These are phyloP conservation scores for Chelmon rostratus DNA, from an alignment of 2,797 vertebrate genomes.

Conservation along the genomic window DNA sequence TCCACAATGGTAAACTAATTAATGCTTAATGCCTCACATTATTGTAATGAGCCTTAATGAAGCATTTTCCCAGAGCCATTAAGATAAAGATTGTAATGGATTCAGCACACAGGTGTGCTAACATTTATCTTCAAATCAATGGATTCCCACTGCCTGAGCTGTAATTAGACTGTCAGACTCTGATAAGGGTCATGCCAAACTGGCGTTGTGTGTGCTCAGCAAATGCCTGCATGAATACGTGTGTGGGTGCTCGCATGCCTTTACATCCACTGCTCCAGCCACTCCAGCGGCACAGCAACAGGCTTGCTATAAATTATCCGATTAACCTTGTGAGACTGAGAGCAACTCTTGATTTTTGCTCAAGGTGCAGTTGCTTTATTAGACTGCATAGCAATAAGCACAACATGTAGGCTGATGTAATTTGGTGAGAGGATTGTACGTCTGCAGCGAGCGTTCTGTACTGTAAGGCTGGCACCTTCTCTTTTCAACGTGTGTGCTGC, in stretches of 20 bases:
- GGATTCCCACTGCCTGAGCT: constrained; percentile 78
- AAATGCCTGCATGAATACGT: constrained; percentile 26
- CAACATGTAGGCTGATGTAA: constrained; percentile 17
- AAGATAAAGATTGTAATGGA: constrained; percentile 81
- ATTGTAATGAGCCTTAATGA: constrained; percentile 84
- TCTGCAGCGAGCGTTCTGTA: constrained; percentile 2
- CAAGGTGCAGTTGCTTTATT: constrained; percentile 72
- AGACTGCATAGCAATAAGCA: constrained; percentile 34
- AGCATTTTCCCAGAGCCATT: constrained; percentile 80
- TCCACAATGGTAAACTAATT: constrained; percentile 73
- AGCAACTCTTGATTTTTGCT: constrained; percentile 70
- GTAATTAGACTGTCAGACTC: constrained; percentile 79
- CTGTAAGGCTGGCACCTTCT: background rate
- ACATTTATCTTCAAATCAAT: constrained; percentile 84
- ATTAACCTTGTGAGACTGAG: constrained; percentile 78
- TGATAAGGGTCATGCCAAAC: constrained; percentile 77
- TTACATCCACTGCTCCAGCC: constrained; percentile 37
- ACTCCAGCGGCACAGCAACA: no score
- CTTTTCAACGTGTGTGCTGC: constrained; percentile 18
- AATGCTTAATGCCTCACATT: constrained; percentile 76
- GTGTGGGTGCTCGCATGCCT: constrained; percentile 13
- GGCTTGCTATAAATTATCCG: constrained; percentile 75
- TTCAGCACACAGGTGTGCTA: constrained; percentile 81
- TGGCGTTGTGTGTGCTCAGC: constrained; percentile 53
- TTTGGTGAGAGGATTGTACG: constrained; percentile 37